Percentiles rank a stretch among this genome's conserved stretches.
These are phyloP conservation scores for Serranus cabrilla DNA, from an alignment of 2,797 vertebrate species.

Conservation along the genomic window DNA sequence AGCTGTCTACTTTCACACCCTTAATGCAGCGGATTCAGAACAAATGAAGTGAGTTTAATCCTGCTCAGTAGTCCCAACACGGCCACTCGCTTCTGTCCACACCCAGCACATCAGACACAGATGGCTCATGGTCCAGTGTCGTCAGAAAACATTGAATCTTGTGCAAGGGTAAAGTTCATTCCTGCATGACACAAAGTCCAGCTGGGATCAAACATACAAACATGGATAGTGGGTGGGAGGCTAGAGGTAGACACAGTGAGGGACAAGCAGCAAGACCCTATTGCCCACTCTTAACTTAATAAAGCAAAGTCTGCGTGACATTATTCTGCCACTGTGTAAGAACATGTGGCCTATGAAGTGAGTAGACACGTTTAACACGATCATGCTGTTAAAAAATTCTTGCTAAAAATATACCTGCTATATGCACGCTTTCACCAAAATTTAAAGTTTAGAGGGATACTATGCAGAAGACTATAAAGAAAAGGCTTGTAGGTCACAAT, in stretches of 20 bases:
- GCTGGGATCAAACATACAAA: constrained; percentile 35
- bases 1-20: constrained; percentile 47
- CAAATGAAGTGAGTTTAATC: constrained; percentile 52
- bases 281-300: constrained; percentile 1
- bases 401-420: not conserved
- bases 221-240: constrained; percentile 9
- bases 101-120: constrained; percentile 36
- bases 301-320: constrained; percentile 26
- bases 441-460: not conserved
- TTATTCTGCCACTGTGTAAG: not conserved
- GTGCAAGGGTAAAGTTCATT: constrained; percentile 37
- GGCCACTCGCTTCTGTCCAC: constrained; percentile 21
- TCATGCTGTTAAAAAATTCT: not conserved
- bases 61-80: constrained; percentile 47
- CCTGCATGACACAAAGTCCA: constrained; percentile 15
- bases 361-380: not conserved
- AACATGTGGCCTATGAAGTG: not conserved
- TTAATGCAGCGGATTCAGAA: constrained; percentile 47
- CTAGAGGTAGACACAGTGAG: constrained; percentile 10
- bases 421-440: not conserved
- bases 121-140: constrained; percentile 39
- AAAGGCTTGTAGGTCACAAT: too few species aligned
- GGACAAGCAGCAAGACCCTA: not conserved
- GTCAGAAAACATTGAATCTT: constrained; percentile 28
- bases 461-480: too few species aligned